Evolutionary conservation across 2,797 vertebrate genomes (phyloP).

Genomic region (Paedocypris micromegethes): DNA sequence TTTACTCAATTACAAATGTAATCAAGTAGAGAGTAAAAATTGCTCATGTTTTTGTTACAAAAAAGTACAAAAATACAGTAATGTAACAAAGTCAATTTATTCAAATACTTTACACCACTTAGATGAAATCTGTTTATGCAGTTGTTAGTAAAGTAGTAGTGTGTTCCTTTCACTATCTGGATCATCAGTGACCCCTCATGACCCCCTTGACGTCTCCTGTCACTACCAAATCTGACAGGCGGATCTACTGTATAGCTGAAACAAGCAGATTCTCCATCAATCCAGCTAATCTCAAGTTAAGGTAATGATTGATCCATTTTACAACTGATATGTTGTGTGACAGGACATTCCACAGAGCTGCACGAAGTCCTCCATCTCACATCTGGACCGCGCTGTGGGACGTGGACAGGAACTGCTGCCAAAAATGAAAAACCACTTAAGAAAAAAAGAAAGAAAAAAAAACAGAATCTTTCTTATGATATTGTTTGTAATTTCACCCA

Average conservation of each 20-base stretch:
- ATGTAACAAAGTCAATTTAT: no score
- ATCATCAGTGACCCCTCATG: constrained; percentile 36
- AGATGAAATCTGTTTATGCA: constrained; percentile 21
- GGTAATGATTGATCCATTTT: no score
- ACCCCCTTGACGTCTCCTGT: neutral
- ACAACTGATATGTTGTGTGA: constrained; percentile 2
- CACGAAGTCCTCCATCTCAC: constrained; percentile 17
- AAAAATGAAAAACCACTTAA: constrained; percentile 34
- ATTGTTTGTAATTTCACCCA: constrained; percentile 37
- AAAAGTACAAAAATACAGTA: no score
- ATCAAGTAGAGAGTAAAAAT: no score
- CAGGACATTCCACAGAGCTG: constrained; percentile 1
- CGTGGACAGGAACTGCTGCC: constrained; percentile 21
- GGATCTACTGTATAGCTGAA: constrained; percentile 4
- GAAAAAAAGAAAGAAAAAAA: constrained; percentile 26
- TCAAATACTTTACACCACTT: no score
- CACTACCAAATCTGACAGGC: no score
- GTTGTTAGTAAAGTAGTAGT: constrained; percentile 22
- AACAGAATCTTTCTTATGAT: constrained; percentile 38
- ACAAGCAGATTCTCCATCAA: neutral
- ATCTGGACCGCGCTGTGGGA: constrained; percentile 37
- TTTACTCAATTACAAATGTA: no score
- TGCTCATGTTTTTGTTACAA: no score
- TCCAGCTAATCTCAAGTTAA: no score
- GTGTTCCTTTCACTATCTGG: constrained; percentile 37